Conservation (phyloP, 2,797 vertebrate genomes). For the Falco concolor region DNA sequence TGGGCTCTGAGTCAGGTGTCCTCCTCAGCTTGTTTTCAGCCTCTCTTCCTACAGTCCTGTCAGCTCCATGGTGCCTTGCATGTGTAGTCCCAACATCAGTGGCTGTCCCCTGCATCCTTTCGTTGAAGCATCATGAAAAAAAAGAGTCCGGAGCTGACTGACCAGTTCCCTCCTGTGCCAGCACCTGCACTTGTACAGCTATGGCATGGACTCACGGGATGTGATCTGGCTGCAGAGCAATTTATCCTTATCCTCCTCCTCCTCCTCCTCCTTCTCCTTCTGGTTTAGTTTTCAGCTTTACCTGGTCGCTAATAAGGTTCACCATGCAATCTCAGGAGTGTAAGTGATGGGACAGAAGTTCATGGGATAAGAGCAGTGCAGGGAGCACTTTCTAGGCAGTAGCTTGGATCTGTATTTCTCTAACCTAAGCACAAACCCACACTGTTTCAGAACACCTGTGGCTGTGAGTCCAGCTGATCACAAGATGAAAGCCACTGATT, state of each 20-base stretch:
- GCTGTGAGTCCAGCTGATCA: not conserved
- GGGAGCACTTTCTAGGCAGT: not conserved
- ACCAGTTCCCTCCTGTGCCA: not conserved
- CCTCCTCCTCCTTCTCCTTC: not conserved
- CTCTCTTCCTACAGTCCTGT: not conserved
- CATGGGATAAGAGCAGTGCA: not conserved
- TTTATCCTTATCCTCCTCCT: not conserved
- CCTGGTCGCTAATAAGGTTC: not conserved
- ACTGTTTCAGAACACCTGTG: accelerated
- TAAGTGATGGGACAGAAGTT: not conserved
- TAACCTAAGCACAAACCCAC: not conserved
- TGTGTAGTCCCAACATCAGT: not conserved
- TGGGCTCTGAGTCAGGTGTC: not conserved
- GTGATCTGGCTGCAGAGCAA: not conserved
- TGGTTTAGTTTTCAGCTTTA: not conserved
- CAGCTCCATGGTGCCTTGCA: accelerated
- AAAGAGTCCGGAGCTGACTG: not conserved
- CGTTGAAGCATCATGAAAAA: not conserved
- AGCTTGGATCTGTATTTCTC: not conserved
- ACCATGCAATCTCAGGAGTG: too few relatives aligned
- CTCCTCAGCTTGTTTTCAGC: not conserved
- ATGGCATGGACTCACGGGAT: not conserved
- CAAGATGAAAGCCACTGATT: not conserved
- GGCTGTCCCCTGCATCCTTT: not conserved
- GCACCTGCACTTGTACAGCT: not conserved